Base-by-base conservation (phyloP, 1,140 invertebrate species). In the Mya arenaria region DNA sequence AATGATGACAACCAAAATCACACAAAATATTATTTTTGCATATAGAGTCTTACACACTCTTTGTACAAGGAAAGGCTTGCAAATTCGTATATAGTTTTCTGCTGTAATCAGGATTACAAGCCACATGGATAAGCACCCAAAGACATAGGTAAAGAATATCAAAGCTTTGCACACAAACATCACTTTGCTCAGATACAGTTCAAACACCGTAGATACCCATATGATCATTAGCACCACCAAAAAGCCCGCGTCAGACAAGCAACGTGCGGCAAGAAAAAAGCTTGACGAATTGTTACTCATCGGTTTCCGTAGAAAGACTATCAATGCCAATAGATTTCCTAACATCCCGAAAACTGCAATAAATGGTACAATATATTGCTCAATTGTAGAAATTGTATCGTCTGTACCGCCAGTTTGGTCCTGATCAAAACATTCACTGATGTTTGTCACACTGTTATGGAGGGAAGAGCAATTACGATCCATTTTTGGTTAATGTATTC, bases 191-290 rank as follows among this genome's bases (percentile, higher is more conserved):
- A 91, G 25, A 5, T 91, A 85, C 84, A 93, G 92, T 3, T 92
- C 93, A 0, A 94, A 62, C 0, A 91, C 91, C 25, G 94, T 93
- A 13, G 66, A 69, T 1, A 95, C 73, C 94, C 94, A 95, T 0
- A 94, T 94, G 52, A 88, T 39, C 56, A 87, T 82, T 3, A 89
- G 69, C 15, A 82, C 63, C 0, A 74, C 19, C n/a, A 89, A 82
- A 44, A 89, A 89, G 10, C 83, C 83, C 1, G 78, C 79, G 71
- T 88, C 87, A 0, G 83, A 83, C 36, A 86, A 13, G 23, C 82
- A 87, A 17, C 87, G 85, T 15, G 75, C 85, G 2, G 84, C 87
- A 52, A 89, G 68, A 78, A 88, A 89, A 28, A 87, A 75, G 39
- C 86, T 86, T 39, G 87, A 89, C 1, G 88, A 89, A 0, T 83